These are phyloP conservation scores for Cryptotis parvus DNA, from an alignment of 2,113 vertebrate genomes.

Conservation along the genomic window DNA sequence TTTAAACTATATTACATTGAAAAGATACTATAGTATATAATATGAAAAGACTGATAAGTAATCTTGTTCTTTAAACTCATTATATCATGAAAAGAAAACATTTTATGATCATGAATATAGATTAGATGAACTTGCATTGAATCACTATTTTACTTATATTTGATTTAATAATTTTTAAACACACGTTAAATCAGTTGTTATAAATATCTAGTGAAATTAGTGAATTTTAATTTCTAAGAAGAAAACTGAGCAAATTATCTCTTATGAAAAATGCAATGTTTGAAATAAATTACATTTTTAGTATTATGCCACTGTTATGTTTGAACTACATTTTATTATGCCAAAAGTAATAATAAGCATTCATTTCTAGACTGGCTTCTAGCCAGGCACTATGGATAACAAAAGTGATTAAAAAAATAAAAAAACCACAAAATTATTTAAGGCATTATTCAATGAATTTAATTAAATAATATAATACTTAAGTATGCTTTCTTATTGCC, in stretches of 20 bases:
- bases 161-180: background rate
- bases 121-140: background rate
- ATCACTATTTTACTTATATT: slow-evolving; percentile 19
- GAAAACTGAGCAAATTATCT: background rate
- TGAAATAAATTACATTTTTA: slow-evolving; percentile 12
- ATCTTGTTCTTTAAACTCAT: background rate
- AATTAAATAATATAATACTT: slow-evolving; percentile 44
- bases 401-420: background rate
- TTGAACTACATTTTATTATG: background rate
- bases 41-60: background rate
- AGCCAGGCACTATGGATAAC: background rate
- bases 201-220: background rate
- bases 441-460: background rate
- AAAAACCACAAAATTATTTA: slow-evolving; percentile 43
- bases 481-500: slow-evolving; percentile 31
- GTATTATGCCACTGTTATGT: background rate
- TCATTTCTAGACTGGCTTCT: background rate
- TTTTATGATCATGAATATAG: background rate
- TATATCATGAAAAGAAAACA: background rate
- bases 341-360: background rate
- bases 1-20: background rate
- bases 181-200: background rate
- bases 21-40: background rate
- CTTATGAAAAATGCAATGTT: background rate
- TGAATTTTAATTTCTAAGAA: background rate